Evolutionary conservation across 2,113 vertebrate species (phyloP).

Genomic region (Odocoileus hemionus): DNA sequence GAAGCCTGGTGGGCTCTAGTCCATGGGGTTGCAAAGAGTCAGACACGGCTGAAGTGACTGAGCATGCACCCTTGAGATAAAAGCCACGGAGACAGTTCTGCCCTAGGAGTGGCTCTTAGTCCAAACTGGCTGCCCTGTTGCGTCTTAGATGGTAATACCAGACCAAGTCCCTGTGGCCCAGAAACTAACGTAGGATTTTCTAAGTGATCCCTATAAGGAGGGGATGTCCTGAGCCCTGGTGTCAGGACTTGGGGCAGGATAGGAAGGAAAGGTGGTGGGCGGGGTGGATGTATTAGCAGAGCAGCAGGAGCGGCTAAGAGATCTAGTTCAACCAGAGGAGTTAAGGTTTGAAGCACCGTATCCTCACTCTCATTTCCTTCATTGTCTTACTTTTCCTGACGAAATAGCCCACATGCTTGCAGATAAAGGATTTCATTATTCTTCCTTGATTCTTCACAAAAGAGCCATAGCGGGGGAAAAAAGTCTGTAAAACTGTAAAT

Average conservation of each 20-base stretch:
- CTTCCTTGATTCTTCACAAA: neutral
- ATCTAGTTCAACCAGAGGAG: neutral
- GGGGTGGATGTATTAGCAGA: neutral
- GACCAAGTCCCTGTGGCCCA: neutral
- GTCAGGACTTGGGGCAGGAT: neutral
- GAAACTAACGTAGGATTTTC: neutral
- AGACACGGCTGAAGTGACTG: neutral
- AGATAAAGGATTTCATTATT: neutral
- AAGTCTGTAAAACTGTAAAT: neutral
- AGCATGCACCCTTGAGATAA: neutral
- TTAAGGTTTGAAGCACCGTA: neutral
- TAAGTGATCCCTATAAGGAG: neutral
- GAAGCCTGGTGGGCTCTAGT: neutral
- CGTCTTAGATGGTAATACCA: neutral
- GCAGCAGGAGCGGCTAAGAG: neutral
- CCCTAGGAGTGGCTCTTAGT: neutral
- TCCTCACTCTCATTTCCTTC: neutral
- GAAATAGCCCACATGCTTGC: neutral
- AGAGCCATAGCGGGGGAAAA: accelerated
- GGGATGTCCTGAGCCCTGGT: neutral
- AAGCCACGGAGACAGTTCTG: neutral
- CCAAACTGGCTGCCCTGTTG: neutral
- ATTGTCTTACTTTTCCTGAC: neutral
- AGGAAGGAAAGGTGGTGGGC: neutral
- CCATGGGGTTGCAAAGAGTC: neutral